Evolutionary conservation across 2,113 vertebrate genomes (phyloP), one percentile per base, ranked within the genome.

Genomic region (Tachycineta bicolor): DNA sequence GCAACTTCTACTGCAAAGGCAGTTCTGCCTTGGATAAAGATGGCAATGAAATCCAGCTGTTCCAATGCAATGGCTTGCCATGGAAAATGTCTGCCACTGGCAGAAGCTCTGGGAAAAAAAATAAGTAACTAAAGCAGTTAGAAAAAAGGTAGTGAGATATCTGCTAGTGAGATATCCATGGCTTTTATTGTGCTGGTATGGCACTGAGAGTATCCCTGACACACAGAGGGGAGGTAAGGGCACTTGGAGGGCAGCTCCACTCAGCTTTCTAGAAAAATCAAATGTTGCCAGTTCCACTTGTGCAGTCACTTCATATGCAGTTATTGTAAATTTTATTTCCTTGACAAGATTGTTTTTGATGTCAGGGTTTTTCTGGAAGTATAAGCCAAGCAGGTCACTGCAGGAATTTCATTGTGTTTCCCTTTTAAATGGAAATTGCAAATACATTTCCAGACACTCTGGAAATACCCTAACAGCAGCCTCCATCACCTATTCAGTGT

Each of bases 141-240:
- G 34, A 50, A 79, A 79, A 82, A 55, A 46, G 9, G 10, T 39
- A 62, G 5, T 39, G 43, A 64, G 75, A 4, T 21, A 25, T 10
- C 50, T 53, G 69, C 74, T 49, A 23, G 46, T 87, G 21, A 13
- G 47, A 63, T 37, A 37, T 8, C 43, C 33, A 3, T 2, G 23
- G 70, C 47, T 76, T 62, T 46, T 4, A 21, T 53, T 2, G 0
- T 2, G 18, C 26, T 43, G n/a, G 18, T 47, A 10, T 4, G 5
- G 26, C n/a, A n/a, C 58, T 5, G 19, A 13, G 46, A 23, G 23
- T 3, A 1, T 25, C 23, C 44, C 60, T 11, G 5, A 12, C 1
- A 37, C 55, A 22, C 0, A 0, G 11, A 47, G 21, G 16, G 26
- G 7, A 64, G 41, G 26, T 6, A 23, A 46, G 50, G 37, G 46